Percentiles rank a stretch among this genome's conserved stretches.
These are phyloP conservation scores for Phalacrocorax carbo DNA, from an alignment of 2,113 vertebrate species.

Conservation along the genomic window DNA sequence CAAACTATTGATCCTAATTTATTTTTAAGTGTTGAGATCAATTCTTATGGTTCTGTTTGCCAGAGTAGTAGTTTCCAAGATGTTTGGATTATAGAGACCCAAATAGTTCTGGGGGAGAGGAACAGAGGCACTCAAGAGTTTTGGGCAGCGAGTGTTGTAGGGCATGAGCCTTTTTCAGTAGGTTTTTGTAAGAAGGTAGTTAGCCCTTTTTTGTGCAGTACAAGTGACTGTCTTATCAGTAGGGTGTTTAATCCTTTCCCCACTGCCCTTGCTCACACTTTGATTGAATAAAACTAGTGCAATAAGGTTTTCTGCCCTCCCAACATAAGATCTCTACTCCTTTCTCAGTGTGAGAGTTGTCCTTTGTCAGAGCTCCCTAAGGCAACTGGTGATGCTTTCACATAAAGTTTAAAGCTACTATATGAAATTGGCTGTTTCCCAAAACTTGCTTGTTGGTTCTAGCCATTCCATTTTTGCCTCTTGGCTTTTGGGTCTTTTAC, in stretches of 20 bases:
- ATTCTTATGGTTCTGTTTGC: background rate
- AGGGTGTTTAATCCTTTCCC: background rate
- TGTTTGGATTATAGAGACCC: background rate
- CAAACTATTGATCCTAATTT: background rate
- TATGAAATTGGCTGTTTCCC: background rate
- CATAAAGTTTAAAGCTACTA: background rate
- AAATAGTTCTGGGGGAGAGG: background rate
- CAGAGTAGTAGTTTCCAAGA: background rate
- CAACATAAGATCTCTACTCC: background rate
- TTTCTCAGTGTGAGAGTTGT: background rate
- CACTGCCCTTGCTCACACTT: background rate
- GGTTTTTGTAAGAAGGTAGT: background rate
- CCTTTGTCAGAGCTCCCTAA: background rate
- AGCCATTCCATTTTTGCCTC: background rate
- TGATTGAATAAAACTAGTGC: background rate
- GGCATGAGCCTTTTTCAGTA: background rate
- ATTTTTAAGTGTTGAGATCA: background rate
- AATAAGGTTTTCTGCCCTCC: background rate
- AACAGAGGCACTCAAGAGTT: background rate
- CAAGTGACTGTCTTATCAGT: background rate
- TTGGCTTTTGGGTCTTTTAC: background rate
- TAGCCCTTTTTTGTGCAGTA: background rate
- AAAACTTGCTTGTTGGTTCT: background rate
- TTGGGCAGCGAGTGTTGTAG: too few relatives aligned
- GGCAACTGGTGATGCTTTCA: background rate